Conservation (phyloP, 2,113 vertebrate species). For the Steatornis caripensis region DNA sequence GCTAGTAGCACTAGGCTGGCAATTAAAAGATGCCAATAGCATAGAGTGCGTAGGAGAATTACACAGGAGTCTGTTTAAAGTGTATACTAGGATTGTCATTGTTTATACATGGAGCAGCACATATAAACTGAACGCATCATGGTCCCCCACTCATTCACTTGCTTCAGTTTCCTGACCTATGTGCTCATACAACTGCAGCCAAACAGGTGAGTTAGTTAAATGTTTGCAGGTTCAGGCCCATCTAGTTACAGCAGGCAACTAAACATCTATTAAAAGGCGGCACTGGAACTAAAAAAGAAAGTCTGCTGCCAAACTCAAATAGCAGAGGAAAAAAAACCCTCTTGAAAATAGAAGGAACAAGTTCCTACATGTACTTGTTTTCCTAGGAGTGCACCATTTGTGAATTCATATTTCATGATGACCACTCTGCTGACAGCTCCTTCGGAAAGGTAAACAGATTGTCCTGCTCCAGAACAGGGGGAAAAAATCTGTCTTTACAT, state of each 20-base stretch:
- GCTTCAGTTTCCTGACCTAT: not conserved
- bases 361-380: not conserved
- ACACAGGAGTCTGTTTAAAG: not conserved
- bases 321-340: not conserved
- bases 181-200: not conserved
- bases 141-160: not conserved
- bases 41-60: not conserved
- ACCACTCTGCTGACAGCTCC: slow-evolving; percentile 53
- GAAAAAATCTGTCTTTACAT: slow-evolving; percentile 24
- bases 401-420: slow-evolving; percentile 56
- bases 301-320: slow-evolving; percentile 12
- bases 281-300: not conserved
- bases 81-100: not conserved
- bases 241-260: not conserved
- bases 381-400: slow-evolving; percentile 8
- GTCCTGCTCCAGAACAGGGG: slow-evolving; percentile 6
- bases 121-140: not conserved
- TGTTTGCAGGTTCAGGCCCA: not conserved
- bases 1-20: not conserved
- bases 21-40: not conserved
- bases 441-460: slow-evolving; percentile 67
- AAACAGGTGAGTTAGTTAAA: not conserved
- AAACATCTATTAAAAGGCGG: not conserved
- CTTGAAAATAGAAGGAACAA: not conserved
- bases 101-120: not conserved